Percentiles rank a stretch among this genome's conserved stretches.
Evolutionary conservation across 1,140 invertebrate genomes (phyloP).

Genomic region (Cydia splendana): DNA sequence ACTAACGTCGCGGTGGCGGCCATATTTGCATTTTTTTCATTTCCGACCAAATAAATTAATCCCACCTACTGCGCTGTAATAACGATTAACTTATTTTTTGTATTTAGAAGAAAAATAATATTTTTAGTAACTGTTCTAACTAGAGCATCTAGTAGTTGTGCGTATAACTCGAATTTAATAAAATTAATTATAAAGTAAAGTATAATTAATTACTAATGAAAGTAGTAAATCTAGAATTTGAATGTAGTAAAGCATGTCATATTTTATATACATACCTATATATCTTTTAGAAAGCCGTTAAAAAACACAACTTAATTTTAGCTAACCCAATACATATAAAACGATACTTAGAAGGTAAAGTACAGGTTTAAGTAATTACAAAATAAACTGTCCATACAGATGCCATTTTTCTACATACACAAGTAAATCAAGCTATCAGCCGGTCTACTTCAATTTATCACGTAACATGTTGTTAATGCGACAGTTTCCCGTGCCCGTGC

Average conservation of each 20-base stretch:
- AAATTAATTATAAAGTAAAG: too few relatives aligned
- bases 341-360: background rate
- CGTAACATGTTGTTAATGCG: conserved; percentile 17
- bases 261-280: too few relatives aligned
- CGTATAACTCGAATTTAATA: too few relatives aligned
- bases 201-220: too few relatives aligned
- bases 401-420: background rate
- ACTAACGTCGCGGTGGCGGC: background rate
- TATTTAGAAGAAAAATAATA: background rate
- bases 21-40: conserved; percentile 19
- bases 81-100: background rate
- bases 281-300: background rate
- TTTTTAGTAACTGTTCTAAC: too few relatives aligned
- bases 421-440: background rate
- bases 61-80: conserved; percentile 12
- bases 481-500: background rate
- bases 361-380: background rate
- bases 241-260: too few relatives aligned
- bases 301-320: background rate
- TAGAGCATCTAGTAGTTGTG: too few relatives aligned
- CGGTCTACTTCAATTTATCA: background rate
- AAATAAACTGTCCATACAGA: background rate
- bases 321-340: background rate
- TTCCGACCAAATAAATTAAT: background rate
- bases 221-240: background rate